Base-by-base conservation (phyloP, 2,888 invertebrate genomes). In the Tetramorium bicarinatum region DNA sequence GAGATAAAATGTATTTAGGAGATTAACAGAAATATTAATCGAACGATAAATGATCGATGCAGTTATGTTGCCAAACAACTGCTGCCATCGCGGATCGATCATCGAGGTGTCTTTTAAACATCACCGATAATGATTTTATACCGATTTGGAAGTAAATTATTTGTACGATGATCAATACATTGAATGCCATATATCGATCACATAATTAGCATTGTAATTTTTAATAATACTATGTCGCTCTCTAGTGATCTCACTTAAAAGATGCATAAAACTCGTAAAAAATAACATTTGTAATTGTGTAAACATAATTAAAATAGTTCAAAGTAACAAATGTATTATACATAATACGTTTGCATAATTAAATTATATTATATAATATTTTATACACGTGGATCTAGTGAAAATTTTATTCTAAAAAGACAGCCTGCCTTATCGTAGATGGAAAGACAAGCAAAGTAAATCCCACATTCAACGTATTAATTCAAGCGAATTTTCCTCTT, bases 21-120 rank as follows among this genome's bases (percentile, higher is more conserved):
- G 9, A 67, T 56, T 3, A 7, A 18, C 3, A 18, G 15, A 1
- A 8, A 41, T 21, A 59, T 21, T 47, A 13, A 79, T 44, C 1
- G 13, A 7, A 38, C 1, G 13, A 44, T 47, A 25, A 15, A 6
- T 56, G 18, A 76, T 77, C 44, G 25, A 2, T 79, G 21, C 25
- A 3, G 2, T 4, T 0, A 8, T 2, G 7, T 21, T 34, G 7
- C 15, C n/a, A 7, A 25, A 15, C 29, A 56, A 6, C 21, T 13
- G 44, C 56, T 49, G 29, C 56, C 29, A 69, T 71, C 56, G 13
- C 8, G 25, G 21, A 80, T 80, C 79, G 71, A 71, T 80, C 72
- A 71, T 47, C 4, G 18, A 47, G 38, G 8, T 59, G 1, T 34
- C 47, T 49, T 13, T 38, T 29, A 4, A 38, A 2, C 18, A n/a